A percentile compares a stretch with the other conserved stretches of the same genome.
These are phyloP conservation scores for Griposia aprilina DNA, from an alignment of 2,888 invertebrate genomes.

Conservation along the genomic window DNA sequence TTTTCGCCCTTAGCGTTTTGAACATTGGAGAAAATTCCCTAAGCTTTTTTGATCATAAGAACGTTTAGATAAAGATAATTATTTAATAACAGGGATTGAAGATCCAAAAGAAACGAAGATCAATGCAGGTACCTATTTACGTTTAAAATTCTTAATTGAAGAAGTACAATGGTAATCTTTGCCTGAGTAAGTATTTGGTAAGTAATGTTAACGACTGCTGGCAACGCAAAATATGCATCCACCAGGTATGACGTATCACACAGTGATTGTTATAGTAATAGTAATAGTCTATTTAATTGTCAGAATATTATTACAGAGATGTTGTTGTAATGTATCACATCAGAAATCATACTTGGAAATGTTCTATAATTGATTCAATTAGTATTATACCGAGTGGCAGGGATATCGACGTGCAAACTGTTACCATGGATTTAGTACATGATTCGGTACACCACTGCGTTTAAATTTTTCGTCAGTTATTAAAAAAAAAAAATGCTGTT, in stretches of 20 bases:
- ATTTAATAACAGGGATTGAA: conserved; percentile 2
- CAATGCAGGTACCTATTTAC: not conserved
- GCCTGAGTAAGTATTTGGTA: not conserved
- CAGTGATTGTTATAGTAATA: not conserved
- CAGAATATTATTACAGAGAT: no score
- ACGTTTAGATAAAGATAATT: not conserved
- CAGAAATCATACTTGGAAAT: no score
- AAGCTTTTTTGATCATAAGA: not conserved
- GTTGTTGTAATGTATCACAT: not conserved
- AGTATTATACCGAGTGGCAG: no score
- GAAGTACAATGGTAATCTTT: not conserved
- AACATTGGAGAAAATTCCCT: not conserved
- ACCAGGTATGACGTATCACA: not conserved
- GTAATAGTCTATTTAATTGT: no score
- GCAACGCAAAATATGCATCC: not conserved
- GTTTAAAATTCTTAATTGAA: not conserved
- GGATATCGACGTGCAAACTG: no score
- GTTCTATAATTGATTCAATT: no score
- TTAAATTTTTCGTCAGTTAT: no score
- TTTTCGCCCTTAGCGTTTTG: not conserved
- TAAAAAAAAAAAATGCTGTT: no score
- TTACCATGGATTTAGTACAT: no score
- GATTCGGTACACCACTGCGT: no score
- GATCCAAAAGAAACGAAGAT: conserved; percentile 7
- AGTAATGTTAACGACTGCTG: not conserved